Conservation (phyloP, 2,888 invertebrate genomes). For the Xestia ashworthii region DNA sequence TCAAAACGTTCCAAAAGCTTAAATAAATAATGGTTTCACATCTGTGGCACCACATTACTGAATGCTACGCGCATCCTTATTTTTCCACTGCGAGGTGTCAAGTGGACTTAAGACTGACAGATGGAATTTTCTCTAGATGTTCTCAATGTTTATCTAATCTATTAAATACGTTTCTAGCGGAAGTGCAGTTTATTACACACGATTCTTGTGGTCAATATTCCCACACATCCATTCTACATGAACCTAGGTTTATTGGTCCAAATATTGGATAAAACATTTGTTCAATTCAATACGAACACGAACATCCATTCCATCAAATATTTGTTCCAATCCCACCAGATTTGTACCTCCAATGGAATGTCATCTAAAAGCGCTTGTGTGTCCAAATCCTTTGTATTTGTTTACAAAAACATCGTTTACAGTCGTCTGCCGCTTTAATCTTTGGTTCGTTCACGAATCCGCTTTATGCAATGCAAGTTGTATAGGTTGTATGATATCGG, state of each 20-base stretch:
- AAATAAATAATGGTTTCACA: background rate
- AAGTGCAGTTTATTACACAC: no score
- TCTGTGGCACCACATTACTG: no score
- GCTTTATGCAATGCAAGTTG: slow-evolving; percentile 27
- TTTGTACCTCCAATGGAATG: slow-evolving; percentile 45
- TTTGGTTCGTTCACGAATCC: slow-evolving; percentile 36
- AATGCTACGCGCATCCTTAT: no score
- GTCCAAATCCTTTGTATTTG: slow-evolving; percentile 58
- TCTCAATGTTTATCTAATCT: no score
- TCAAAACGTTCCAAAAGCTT: background rate
- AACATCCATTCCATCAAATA: slow-evolving; percentile 33
- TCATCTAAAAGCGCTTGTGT: slow-evolving; percentile 48
- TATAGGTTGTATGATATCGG: slow-evolving; percentile 26
- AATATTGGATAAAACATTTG: slow-evolving; percentile 35
- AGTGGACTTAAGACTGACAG: no score
- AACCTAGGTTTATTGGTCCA: background rate
- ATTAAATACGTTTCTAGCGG: no score
- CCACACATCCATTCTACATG: slow-evolving; percentile 18
- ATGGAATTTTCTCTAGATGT: no score
- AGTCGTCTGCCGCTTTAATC: slow-evolving; percentile 52
- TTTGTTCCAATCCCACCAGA: slow-evolving; percentile 47
- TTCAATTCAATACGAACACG: slow-evolving; percentile 19
- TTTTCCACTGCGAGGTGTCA: no score
- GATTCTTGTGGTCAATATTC: no score
- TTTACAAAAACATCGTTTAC: slow-evolving; percentile 48